Evolutionary conservation across 2,888 invertebrate species (phyloP).

Genomic region (Lepidonotus clava): DNA sequence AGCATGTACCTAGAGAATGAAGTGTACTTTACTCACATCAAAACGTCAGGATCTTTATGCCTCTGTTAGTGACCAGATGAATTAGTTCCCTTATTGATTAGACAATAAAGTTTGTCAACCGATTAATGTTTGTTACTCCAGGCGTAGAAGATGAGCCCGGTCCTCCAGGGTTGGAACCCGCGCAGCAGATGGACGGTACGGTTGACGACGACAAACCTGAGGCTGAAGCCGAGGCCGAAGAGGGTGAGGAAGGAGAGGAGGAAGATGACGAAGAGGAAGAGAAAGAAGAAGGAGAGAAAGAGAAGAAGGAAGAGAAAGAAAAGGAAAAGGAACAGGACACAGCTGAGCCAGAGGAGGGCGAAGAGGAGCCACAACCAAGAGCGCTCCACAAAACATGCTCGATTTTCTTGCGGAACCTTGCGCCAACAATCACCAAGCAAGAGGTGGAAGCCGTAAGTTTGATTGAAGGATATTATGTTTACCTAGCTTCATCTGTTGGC

Average conservation of each 20-base stretch:
- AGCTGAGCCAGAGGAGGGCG: constrained; percentile 67
- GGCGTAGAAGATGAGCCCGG: background rate
- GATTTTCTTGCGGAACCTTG: constrained; percentile 96
- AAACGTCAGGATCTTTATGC: no score
- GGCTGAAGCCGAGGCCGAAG: constrained; percentile 67
- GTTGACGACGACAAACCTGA: constrained; percentile 56
- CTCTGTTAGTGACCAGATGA: no score
- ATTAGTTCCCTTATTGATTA: no score
- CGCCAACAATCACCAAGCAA: constrained; percentile 96
- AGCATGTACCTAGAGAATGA: no score
- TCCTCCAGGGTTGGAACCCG: background rate
- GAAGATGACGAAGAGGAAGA: constrained; percentile 57
- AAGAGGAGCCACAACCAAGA: constrained; percentile 73
- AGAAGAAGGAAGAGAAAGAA: background rate
- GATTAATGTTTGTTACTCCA: background rate
- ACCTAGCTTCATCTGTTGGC: no score
- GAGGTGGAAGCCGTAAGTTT: constrained; percentile 94
- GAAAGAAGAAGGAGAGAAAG: constrained; percentile 64
- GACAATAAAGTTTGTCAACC: no score
- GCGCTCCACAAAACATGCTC: constrained; percentile 96
- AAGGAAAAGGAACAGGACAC: constrained; percentile 58
- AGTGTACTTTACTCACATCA: no score
- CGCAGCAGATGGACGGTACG: constrained; percentile 66
- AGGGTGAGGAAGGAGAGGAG: constrained; percentile 70
- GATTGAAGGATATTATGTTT: no score